Percentiles rank a stretch among this genome's conserved stretches.
Conservation (phyloP, 2,888 invertebrate genomes). For the Brachyptera putata region DNA sequence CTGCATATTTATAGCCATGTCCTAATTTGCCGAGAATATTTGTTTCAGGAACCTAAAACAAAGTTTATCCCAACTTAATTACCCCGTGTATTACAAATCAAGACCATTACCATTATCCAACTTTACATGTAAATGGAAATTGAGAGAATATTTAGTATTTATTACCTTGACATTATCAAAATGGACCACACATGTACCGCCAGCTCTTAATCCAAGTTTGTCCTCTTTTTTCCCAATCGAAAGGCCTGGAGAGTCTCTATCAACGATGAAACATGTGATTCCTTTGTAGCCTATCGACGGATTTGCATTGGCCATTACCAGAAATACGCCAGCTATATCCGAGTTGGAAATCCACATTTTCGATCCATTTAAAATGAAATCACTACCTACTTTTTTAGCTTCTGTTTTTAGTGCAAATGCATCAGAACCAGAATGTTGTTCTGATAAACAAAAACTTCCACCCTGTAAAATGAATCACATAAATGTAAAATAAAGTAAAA, state of each 20-base stretch:
- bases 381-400: slow-evolving; percentile 83
- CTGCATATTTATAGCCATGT: slow-evolving; percentile 94
- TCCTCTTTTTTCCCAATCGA: slow-evolving; percentile 89
- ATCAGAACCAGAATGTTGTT: slow-evolving; percentile 88
- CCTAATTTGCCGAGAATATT: slow-evolving; percentile 85
- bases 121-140: not conserved
- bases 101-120: not conserved
- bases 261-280: slow-evolving; percentile 93
- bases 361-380: slow-evolving; percentile 85
- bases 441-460: slow-evolving; percentile 90
- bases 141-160: not conserved
- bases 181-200: slow-evolving; percentile 90
- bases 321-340: slow-evolving; percentile 85
- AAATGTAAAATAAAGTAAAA: not conserved
- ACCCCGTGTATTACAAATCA: not conserved
- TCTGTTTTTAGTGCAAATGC: slow-evolving; percentile 92
- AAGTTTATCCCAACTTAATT: not conserved
- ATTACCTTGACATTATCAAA: slow-evolving; percentile 85
- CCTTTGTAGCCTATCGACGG: slow-evolving; percentile 62
- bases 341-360: slow-evolving; percentile 99
- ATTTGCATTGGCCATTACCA: slow-evolving; percentile 93
- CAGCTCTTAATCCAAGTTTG: slow-evolving; percentile 87
- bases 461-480: slow-evolving; percentile 58
- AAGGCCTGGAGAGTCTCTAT: slow-evolving; percentile 80
- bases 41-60: slow-evolving; percentile 62